Percentiles rank a stretch among this genome's conserved stretches.
Conservation (phyloP, 2,888 invertebrate genomes). For the Lumbricus terrestris region DNA sequence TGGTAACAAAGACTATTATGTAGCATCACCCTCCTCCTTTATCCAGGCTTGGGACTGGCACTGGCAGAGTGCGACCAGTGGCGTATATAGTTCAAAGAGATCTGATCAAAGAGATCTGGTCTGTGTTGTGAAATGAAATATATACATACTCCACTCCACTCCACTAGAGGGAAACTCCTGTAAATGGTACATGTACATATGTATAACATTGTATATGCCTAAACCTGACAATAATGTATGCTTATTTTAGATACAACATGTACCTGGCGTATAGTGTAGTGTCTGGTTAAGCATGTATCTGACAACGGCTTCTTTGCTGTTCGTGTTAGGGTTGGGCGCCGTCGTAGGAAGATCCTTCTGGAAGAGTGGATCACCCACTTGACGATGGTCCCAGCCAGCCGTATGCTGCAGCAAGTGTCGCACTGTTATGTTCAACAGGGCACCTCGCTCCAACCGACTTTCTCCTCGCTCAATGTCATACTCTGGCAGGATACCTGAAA, state of each 20-base stretch:
- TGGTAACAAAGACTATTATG: too few species aligned
- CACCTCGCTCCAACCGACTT: background rate
- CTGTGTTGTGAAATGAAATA: too few species aligned
- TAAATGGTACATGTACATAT: too few species aligned
- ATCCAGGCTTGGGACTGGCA: too few species aligned
- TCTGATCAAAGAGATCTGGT: too few species aligned
- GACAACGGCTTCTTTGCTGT: constrained; percentile 38
- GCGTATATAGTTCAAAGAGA: too few species aligned
- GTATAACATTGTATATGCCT: too few species aligned
- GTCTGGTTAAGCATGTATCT: constrained; percentile 45
- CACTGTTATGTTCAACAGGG: constrained; percentile 33
- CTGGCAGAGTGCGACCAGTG: too few species aligned
- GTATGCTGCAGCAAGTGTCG: constrained; percentile 50
- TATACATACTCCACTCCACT: too few species aligned
- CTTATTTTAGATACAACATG: too few species aligned
- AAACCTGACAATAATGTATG: background rate
- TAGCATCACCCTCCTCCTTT: too few species aligned
- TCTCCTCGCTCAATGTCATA: background rate
- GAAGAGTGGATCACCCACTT: constrained; percentile 35
- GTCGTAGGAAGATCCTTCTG: constrained; percentile 23
- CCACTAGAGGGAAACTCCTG: too few species aligned
- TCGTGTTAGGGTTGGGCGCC: background rate
- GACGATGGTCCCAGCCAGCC: constrained; percentile 47
- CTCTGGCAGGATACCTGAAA: constrained; percentile 16
- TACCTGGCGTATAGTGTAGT: constrained; percentile 40